Evolutionary conservation across 1,140 invertebrate genomes (phyloP).

Genomic region (Condylostylus longicornis): DNA sequence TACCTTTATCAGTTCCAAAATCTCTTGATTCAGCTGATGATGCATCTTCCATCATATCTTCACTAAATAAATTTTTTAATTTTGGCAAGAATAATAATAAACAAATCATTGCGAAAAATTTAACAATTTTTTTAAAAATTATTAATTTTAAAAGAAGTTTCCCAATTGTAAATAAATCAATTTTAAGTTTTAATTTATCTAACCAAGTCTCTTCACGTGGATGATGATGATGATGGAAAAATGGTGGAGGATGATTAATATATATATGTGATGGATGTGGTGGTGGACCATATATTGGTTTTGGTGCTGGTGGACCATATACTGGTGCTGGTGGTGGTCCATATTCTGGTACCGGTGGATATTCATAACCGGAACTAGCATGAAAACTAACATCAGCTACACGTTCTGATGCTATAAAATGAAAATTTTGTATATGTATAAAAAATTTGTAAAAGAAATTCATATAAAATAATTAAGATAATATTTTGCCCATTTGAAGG

Average conservation of each 20-base stretch:
- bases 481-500: too few species aligned
- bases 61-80: slow-evolving; percentile 34
- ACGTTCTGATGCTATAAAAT: not conserved
- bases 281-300: slow-evolving; percentile 36
- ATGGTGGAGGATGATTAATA: slow-evolving; percentile 20
- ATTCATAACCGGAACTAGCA: slow-evolving; percentile 22
- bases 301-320: slow-evolving; percentile 32
- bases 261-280: slow-evolving; percentile 24
- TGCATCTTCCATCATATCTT: slow-evolving; percentile 15
- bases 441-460: slow-evolving; percentile 5
- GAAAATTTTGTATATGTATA: not conserved
- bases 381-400: slow-evolving; percentile 10
- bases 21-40: slow-evolving; percentile 15
- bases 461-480: not conserved
- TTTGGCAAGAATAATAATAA: slow-evolving; percentile 58
- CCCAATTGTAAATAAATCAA: slow-evolving; percentile 53
- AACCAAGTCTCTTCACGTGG: slow-evolving; percentile 32
- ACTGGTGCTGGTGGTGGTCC: slow-evolving; percentile 28
- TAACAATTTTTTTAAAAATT: slow-evolving; percentile 62
- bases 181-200: slow-evolving; percentile 45
- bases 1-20: slow-evolving; percentile 21
- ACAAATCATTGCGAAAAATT: slow-evolving; percentile 56
- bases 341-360: slow-evolving; percentile 26
- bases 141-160: slow-evolving; percentile 55
- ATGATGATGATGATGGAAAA: slow-evolving; percentile 10